phyloP scores from a whole-genome alignment of 2,888 invertebrate species.

The Melieria crassipennis region DNA sequence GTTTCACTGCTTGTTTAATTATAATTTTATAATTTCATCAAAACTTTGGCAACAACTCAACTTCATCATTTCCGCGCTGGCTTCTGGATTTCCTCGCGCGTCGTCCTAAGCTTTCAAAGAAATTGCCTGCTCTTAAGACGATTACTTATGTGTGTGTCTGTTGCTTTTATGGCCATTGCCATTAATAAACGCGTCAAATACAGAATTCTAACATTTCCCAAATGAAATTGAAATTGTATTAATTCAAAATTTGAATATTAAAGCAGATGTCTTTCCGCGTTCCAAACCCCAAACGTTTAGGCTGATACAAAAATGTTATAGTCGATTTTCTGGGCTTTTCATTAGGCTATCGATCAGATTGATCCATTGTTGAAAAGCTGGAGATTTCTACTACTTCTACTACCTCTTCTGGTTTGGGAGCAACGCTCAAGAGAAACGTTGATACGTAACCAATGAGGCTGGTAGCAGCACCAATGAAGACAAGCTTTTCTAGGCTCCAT shows the following conservation, averaged over 20 bases:
- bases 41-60: conserved; percentile 27
- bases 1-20: conserved; percentile 55
- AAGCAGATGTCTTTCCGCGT: neutral
- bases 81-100: conserved; percentile 3
- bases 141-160: conserved; percentile 9
- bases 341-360: too few species aligned
- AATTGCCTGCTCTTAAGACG: conserved; percentile 17
- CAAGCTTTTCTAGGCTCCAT: too few species aligned
- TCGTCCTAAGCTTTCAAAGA: neutral
- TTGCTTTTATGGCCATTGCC: neutral
- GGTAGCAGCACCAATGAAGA: too few species aligned
- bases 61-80: conserved; percentile 16
- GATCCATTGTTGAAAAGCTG: too few species aligned
- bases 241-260: conserved; percentile 29
- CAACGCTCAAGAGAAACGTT: too few species aligned
- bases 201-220: neutral
- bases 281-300: too few species aligned
- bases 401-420: too few species aligned
- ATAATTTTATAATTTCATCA: conserved; percentile 49
- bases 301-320: too few species aligned
- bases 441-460: too few species aligned
- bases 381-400: too few species aligned
- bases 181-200: too few species aligned
- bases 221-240: conserved; percentile 29
- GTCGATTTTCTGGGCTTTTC: too few species aligned